Base-by-base conservation (phyloP, 2,888 invertebrate genomes). In the Drosophila monieri region DNA sequence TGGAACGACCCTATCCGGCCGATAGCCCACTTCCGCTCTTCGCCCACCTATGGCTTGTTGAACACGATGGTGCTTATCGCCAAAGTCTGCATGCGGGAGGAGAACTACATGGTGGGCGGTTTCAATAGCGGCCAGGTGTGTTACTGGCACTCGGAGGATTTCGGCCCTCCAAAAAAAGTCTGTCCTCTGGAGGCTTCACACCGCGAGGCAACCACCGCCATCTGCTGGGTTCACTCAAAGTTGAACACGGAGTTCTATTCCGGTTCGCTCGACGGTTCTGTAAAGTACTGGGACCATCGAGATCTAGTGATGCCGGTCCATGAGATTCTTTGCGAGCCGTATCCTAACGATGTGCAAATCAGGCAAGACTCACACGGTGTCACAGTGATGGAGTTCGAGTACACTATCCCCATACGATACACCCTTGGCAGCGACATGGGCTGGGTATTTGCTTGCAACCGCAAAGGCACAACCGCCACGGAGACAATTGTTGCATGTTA, bases 201-300 rank as follows among this genome's bases (percentile, higher is more conserved):
- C 90, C 85, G 93, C 92, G 98, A 98, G 90, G 95, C 96, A 0
- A 96, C 96, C 0, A 94, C 95, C 61, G 95, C 95, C 71, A 94
- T 97, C 0, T 93, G 97, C 4, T 98, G 98, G 96, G 96, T 98
- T 32, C 96, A 97, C 89, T 97, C 98, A 0, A 99, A 99, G 92
- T 95, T 96, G 0, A 97, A 97, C 25, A 95, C 96, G 0, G 98
- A 99, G 90, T 98, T 98, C 90, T 98, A 98, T 92, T 96, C 97
- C 0, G 94, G 96, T 0, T 97, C 98, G 0, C 95, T 96, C 25
- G 98, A 98, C 90, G 98, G 98, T 1, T 88, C 89, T 0, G 74
- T 91, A 5, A 86, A 87, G 39, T 90, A 88, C 94, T 96, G 96
- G 95, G 95, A 96, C 90, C 92, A 92, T 8, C 92, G 95, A 37